Base-by-base conservation (phyloP, 2,888 invertebrate genomes). In the Meloe dianella region DNA sequence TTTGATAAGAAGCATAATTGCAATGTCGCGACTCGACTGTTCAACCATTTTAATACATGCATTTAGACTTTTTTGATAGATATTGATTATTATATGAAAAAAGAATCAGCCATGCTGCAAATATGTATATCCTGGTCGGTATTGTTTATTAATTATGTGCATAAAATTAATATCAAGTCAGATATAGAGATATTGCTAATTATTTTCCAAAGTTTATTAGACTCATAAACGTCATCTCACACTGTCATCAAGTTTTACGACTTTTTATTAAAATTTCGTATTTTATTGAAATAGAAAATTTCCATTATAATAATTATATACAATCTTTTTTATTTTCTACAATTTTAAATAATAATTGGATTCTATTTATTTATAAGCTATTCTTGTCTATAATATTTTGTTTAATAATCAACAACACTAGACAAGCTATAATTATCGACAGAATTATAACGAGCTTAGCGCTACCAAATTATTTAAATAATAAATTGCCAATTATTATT, bases 1-100 rank as follows among this genome's bases (percentile, higher is more conserved):
- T n/a, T 66, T 63, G 68, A 69, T 69, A 69, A 69, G 64, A 61
- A 66, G 69, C 64, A 41, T 69, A 69, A 69, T 66, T 69, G 66
- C 61, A 54, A 61, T 22, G n/a, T n/a, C n/a, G n/a, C n/a, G 14
- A 32, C 56, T 61, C 66, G 56, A 54, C 59, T 69, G 64, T 59
- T 24, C 64, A 66, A 65, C 66, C 69, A 63, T 65, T 61, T 63
- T 63, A 51, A 51, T 22, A 47, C 1, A 41, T 17, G 9, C 4
- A 12, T 10, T 10, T 35, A 35, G 0, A 12, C 10, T 12, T 35
- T 41, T 41, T 41, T 41, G 38, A 41, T 41, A 17, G 10, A n/a
- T n/a, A n/a, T n/a, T n/a, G n/a, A n/a, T n/a, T n/a, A n/a, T n/a
- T n/a, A n/a, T n/a, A n/a, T n/a, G 10, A 41, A n/a, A 41, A 41